A percentile compares a stretch with the other conserved stretches of the same genome.
These are phyloP conservation scores for Heteromurus nitidus DNA, from an alignment of 2,888 invertebrate genomes.

Conservation along the genomic window DNA sequence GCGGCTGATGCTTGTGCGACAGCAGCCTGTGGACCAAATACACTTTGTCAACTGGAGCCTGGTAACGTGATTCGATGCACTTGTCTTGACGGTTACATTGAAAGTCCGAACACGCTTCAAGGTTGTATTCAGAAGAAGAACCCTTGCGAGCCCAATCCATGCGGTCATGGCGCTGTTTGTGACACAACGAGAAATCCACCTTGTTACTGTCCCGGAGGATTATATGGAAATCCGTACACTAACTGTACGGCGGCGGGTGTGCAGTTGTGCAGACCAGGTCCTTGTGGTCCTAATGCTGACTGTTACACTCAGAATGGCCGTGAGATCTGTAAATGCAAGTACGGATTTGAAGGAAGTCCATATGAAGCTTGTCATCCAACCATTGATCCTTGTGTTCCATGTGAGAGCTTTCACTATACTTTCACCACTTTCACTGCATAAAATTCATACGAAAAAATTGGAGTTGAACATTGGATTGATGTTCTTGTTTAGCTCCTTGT, in stretches of 20 bases:
- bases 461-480: background rate
- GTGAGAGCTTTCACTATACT: constrained; percentile 21
- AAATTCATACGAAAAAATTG: background rate
- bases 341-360: constrained; percentile 86
- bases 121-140: constrained; percentile 88
- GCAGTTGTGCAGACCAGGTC: constrained; percentile 85
- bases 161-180: constrained; percentile 86
- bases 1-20: constrained; percentile 88
- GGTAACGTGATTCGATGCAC: constrained; percentile 92
- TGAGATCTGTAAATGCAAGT: constrained; percentile 89
- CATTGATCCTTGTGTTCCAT: constrained; percentile 84
- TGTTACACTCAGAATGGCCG: constrained; percentile 86
- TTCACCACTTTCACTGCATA: background rate
- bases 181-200: constrained; percentile 86
- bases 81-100: constrained; percentile 87
- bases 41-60: constrained; percentile 84
- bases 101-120: constrained; percentile 90
- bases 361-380: constrained; percentile 85
- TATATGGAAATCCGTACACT: constrained; percentile 87
- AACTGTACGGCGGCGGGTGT: constrained; percentile 78
- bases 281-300: constrained; percentile 88
- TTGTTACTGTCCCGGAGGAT: constrained; percentile 90
- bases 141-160: constrained; percentile 88
- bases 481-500: constrained; percentile 81
- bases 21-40: constrained; percentile 91